A percentile compares a stretch with the other conserved stretches of the same genome.
Conservation (phyloP, 2,888 invertebrate genomes). For the Oscheius myriophilus region DNA sequence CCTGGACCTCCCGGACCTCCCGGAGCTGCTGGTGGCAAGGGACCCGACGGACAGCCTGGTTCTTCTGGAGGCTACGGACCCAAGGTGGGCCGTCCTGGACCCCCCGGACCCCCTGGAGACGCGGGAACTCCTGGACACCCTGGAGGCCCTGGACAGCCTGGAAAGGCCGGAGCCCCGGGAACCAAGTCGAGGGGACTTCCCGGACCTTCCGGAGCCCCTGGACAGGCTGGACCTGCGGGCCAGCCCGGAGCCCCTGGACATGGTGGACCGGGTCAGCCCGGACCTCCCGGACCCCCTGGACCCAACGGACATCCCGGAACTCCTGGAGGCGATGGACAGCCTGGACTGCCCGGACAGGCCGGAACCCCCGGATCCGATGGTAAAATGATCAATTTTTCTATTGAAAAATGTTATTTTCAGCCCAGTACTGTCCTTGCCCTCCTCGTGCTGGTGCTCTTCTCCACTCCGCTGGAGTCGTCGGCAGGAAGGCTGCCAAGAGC, state of each 20-base stretch:
- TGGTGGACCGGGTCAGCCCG: conserved; percentile 34
- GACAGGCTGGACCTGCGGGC: conserved; percentile 36
- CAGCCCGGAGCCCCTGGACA: conserved; percentile 35
- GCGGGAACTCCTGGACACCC: conserved; percentile 44
- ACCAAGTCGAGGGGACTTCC: conserved; percentile 34
- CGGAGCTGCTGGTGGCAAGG: conserved; percentile 45
- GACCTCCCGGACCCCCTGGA: conserved; percentile 39
- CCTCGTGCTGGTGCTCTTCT: conserved; percentile 17
- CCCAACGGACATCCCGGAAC: conserved; percentile 41
- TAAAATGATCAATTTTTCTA: background rate
- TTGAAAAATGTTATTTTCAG: background rate
- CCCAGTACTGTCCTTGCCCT: conserved; percentile 30
- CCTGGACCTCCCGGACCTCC: conserved; percentile 43
- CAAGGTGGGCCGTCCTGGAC: conserved; percentile 41
- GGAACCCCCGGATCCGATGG: background rate
- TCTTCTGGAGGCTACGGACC: conserved; percentile 47
- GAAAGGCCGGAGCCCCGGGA: conserved; percentile 40
- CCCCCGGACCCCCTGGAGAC: conserved; percentile 46
- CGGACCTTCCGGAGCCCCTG: conserved; percentile 33
- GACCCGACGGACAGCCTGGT: conserved; percentile 43
- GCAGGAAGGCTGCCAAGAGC: background rate
- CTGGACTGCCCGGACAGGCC: conserved; percentile 10
- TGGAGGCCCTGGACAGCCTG: conserved; percentile 41
- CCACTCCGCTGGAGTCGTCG: background rate
- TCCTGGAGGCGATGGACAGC: conserved; percentile 17